phyloP scores from a whole-genome alignment of 23 tunicate species.

The Styela plicata region DNA sequence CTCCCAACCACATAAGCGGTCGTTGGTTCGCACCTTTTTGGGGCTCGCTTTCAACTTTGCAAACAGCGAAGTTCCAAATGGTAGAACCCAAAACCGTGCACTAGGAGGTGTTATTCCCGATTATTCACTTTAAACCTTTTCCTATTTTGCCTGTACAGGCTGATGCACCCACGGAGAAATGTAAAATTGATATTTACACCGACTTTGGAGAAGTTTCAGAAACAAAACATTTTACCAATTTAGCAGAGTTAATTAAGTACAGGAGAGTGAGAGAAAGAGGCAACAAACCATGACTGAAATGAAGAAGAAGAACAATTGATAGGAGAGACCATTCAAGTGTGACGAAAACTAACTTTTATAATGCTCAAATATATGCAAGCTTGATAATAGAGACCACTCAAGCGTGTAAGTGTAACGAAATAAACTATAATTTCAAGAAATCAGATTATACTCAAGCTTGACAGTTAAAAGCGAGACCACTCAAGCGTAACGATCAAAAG shows the following conservation, averaged over 20 bases:
- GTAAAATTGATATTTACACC: constrained; percentile 17
- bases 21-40: too few species aligned
- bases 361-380: too few species aligned
- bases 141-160: background rate
- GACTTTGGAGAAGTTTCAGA: constrained; percentile 18
- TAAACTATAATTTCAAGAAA: too few species aligned
- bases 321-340: background rate
- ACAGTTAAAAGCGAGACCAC: too few species aligned
- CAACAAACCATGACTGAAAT: background rate
- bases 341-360: too few species aligned
- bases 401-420: too few species aligned
- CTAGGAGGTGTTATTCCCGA: too few species aligned
- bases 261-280: constrained; percentile 11
- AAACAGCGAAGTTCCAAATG: too few species aligned
- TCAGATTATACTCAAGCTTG: too few species aligned
- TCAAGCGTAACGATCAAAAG: background rate
- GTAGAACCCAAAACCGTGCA: too few species aligned
- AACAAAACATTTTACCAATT: constrained; percentile 28
- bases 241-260: constrained; percentile 16
- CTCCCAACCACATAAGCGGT: too few species aligned
- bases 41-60: background rate
- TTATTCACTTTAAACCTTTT: background rate
- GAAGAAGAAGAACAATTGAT: background rate
- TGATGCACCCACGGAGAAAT: constrained; percentile 4
- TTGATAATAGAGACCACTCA: too few species aligned